Conservation (phyloP, 1,140 invertebrate species). For the Sinella curviseta region DNA sequence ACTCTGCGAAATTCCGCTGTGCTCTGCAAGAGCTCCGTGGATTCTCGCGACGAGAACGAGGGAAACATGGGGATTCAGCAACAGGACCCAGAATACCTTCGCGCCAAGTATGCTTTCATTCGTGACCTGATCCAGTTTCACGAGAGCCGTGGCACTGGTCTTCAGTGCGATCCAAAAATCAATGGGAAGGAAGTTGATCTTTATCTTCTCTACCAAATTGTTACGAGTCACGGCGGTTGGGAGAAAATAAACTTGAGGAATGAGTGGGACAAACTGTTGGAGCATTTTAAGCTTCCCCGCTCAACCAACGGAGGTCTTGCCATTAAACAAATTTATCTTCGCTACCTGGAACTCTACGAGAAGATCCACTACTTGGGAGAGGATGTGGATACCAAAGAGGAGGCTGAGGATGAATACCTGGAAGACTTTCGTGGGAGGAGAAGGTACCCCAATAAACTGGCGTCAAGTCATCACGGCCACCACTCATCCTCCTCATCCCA, state of each 20-base stretch:
- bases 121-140: conserved; percentile 80
- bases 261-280: conserved; percentile 77
- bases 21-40: neutral
- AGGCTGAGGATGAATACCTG: conserved; percentile 68
- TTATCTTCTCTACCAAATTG: conserved; percentile 82
- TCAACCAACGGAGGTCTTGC: conserved; percentile 81
- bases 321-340: conserved; percentile 85
- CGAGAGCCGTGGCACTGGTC: conserved; percentile 77
- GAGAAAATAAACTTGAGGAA: conserved; percentile 85
- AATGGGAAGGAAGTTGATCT: conserved; percentile 87
- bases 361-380: conserved; percentile 81
- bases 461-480: conserved; percentile 62
- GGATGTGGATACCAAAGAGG: conserved; percentile 68
- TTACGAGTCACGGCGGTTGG: conserved; percentile 88
- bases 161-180: conserved; percentile 74
- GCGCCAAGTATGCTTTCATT: conserved; percentile 63
- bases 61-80: conserved; percentile 5
- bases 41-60: neutral
- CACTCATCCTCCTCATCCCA: conserved; percentile 57
- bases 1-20: neutral
- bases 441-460: conserved; percentile 62
- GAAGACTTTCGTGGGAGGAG: conserved; percentile 71
- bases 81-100: conserved; percentile 38
- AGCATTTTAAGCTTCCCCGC: conserved; percentile 73
- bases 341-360: conserved; percentile 80